These are phyloP conservation scores for Notoglanidium macrostoma DNA, from an alignment of 2,797 vertebrate genomes.

Conservation along the genomic window DNA sequence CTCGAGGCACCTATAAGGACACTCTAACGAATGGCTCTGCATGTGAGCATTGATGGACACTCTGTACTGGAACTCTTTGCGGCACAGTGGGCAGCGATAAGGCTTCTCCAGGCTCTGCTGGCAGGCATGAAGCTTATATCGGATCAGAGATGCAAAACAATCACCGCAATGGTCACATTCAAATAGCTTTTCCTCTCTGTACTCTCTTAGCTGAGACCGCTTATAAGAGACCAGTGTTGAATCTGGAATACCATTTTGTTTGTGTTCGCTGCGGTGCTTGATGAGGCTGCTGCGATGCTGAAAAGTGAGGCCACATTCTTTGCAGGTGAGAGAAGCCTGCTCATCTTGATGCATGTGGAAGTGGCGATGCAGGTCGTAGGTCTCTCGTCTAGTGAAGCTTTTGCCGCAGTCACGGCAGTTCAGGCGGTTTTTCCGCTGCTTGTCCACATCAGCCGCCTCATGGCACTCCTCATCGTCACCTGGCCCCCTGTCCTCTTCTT, in stretches of 20 bases:
- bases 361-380: conserved; percentile 80
- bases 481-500: conserved; percentile 18
- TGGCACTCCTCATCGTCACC: not conserved
- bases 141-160: conserved; percentile 65
- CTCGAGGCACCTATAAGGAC: conserved; percentile 72
- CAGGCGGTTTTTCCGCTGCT: conserved; percentile 65
- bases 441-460: conserved; percentile 38
- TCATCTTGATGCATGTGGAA: conserved; percentile 78
- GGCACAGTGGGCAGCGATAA: conserved; percentile 80
- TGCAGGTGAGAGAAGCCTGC: conserved; percentile 76
- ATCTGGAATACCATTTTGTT: conserved; percentile 42
- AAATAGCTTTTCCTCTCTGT: conserved; percentile 49
- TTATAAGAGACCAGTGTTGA: not conserved
- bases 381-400: conserved; percentile 75
- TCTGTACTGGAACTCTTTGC: conserved; percentile 77
- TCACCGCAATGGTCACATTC: conserved; percentile 71
- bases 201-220: conserved; percentile 35
- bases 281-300: conserved; percentile 80
- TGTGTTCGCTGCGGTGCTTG: conserved; percentile 78
- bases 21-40: conserved; percentile 74
- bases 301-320: conserved; percentile 79
- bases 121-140: conserved; percentile 72
- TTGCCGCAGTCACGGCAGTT: conserved; percentile 79
- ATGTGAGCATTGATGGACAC: conserved; percentile 79
- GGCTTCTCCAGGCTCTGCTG: conserved; percentile 70